phyloP scores from a whole-genome alignment of 2,888 invertebrate species.

The Rhorus exstirpatorius region DNA sequence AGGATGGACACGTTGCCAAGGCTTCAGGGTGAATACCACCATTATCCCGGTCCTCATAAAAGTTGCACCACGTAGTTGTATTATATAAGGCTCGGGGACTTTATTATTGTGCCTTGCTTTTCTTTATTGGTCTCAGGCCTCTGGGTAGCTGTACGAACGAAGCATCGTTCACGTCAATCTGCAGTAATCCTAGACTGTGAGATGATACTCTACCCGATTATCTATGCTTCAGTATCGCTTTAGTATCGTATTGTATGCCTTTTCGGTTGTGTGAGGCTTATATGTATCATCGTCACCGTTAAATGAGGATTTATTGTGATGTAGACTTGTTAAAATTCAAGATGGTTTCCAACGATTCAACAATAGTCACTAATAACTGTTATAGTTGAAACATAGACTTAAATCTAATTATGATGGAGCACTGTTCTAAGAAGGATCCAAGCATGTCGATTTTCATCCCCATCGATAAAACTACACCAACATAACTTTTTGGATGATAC shows the following conservation, averaged over 20 bases:
- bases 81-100: slow-evolving; percentile 1
- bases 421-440: too few species aligned
- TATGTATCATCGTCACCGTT: neutral
- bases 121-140: slow-evolving; percentile 14
- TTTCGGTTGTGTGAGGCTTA: neutral
- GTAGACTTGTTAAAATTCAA: too few species aligned
- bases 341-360: too few species aligned
- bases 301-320: neutral
- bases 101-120: slow-evolving; percentile 24
- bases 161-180: slow-evolving; percentile 67
- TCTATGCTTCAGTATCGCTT: neutral
- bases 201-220: neutral
- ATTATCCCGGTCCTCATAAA: slow-evolving; percentile 33
- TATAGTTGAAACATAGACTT: too few species aligned
- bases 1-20: slow-evolving; percentile 55
- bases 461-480: too few species aligned
- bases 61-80: slow-evolving; percentile 31
- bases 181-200: slow-evolving; percentile 63
- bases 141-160: slow-evolving; percentile 46
- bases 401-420: too few species aligned
- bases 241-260: neutral
- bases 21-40: slow-evolving; percentile 19
- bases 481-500: too few species aligned
- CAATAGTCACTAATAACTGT: too few species aligned
- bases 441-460: too few species aligned